These are phyloP conservation scores for Zaprionus bogoriensis DNA, from an alignment of 2,888 invertebrate genomes.

Conservation along the genomic window DNA sequence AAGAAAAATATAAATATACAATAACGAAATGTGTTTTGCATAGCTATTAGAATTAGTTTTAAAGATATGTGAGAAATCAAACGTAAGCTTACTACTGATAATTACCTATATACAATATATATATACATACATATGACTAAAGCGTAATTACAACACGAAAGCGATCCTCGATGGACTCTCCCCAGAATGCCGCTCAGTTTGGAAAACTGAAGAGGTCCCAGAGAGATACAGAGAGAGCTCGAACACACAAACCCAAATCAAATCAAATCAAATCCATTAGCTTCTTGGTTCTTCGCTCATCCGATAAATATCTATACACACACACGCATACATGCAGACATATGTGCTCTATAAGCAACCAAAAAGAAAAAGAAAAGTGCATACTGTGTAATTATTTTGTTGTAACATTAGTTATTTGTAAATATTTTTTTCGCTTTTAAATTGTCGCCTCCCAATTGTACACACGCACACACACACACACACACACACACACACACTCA, in stretches of 20 bases:
- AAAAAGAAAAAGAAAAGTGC: constrained; percentile 52
- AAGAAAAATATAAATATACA: constrained; percentile 38
- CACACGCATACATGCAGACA: background rate
- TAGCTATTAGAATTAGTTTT: constrained; percentile 66
- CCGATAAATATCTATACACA: constrained; percentile 1
- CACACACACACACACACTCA: constrained; percentile 18
- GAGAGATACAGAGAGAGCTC: constrained; percentile 1
- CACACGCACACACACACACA: constrained; percentile 22
- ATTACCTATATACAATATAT: constrained; percentile 67
- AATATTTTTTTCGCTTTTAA: constrained; percentile 70
- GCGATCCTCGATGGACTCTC: constrained; percentile 35
- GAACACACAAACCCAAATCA: constrained; percentile 8
- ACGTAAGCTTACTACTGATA: constrained; percentile 73
- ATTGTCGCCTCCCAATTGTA: constrained; percentile 56
- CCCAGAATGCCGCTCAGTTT: constrained; percentile 54
- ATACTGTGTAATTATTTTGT: constrained; percentile 39
- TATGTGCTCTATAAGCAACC: constrained; percentile 23
- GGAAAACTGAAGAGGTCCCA: constrained; percentile 42
- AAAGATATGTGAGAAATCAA: constrained; percentile 71
- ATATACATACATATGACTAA: constrained; percentile 50
- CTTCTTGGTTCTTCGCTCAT: constrained; percentile 50
- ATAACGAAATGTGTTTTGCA: constrained; percentile 68
- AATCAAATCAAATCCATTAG: constrained; percentile 37
- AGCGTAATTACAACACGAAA: constrained; percentile 43
- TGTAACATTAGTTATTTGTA: constrained; percentile 65